Evolutionary conservation across 92 coral and sea anemone genomes (phyloP), one percentile per base, ranked within the genome.

Genomic region (Galaxea fascicularis): DNA sequence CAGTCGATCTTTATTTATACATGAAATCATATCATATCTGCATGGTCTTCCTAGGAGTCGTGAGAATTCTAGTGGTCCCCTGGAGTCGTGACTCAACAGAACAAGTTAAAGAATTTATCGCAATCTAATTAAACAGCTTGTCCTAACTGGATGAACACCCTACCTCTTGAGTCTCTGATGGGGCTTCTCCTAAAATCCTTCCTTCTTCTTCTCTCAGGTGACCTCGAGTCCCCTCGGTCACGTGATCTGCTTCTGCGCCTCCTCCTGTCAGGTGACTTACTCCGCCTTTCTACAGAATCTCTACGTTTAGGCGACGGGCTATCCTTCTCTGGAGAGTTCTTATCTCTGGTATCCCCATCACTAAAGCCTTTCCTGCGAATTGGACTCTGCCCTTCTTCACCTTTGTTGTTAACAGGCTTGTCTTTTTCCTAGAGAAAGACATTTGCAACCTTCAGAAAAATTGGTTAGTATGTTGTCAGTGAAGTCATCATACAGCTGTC

Each of bases 141-240:
- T n/a, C n/a, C n/a, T n/a, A n/a, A n/a, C n/a, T n/a, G n/a, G n/a
- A n/a, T n/a, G n/a, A n/a, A n/a, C n/a, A 22, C 16, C 25, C 26
- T 73, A 83, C 87, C 87, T 60, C 71, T 79, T 15, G 85, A 83
- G 26, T 84, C 86, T 57, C 84, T 89, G 20, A 52, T 57, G n/a
- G 91, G 91, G 66, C 82, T 71, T 39, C 84, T 88, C 60, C 79
- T 77, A 62, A 77, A 76, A 44, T 76, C 75, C 62, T 49, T 51
- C 31, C 71, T 79, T 24, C 84, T 66, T 39, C 58, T 28, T 31
- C 86, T 87, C 10, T 87, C 90, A 11, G 90, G 86, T 22, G 90
- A 87, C 67, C 74, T 46, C 31, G 82, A 77, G 47, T 12, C 73
- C 20, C 79, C 18, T 18, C 87, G 73, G 9, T 87, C 83, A 9